Evolutionary conservation across 1,140 invertebrate genomes (phyloP).

Genomic region (Tyrophagus putrescentiae): DNA sequence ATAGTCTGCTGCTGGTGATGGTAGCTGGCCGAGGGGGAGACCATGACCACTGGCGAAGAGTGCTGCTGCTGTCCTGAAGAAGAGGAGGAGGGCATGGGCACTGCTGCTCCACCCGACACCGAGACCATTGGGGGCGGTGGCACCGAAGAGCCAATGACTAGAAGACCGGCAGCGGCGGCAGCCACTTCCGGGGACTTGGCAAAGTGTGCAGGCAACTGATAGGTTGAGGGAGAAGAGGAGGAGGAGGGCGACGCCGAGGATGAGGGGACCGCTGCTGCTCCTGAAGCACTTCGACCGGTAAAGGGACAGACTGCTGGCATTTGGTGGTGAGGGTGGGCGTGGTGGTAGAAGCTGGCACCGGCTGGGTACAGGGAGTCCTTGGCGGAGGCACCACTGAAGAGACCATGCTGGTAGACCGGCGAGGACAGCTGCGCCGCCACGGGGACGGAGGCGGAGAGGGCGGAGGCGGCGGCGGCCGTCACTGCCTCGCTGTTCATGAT

Average conservation of each 20-base stretch:
- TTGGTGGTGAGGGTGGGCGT: neutral
- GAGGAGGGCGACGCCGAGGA: neutral
- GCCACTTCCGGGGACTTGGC: conserved; percentile 4
- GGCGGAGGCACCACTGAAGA: no score
- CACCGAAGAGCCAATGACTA: conserved; percentile 3
- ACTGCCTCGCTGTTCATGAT: conserved; percentile 41
- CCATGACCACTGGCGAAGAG: no score
- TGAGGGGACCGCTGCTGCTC: neutral
- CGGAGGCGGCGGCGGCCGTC: neutral
- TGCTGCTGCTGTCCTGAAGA: no score
- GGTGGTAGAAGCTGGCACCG: no score
- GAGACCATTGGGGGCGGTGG: neutral
- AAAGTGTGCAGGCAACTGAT: neutral
- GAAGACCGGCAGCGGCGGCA: conserved; percentile 3
- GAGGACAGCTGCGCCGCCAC: no score
- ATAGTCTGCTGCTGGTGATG: no score
- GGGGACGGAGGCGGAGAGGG: neutral
- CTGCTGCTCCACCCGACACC: no score
- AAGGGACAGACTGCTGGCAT: neutral
- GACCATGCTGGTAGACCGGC: neutral
- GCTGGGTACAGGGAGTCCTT: no score
- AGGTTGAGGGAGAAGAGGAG: neutral
- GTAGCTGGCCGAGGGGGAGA: no score
- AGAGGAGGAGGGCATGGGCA: no score
- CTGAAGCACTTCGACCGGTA: neutral